Conservation (phyloP, 2,113 vertebrate species). For the Melanocharis versteri region DNA sequence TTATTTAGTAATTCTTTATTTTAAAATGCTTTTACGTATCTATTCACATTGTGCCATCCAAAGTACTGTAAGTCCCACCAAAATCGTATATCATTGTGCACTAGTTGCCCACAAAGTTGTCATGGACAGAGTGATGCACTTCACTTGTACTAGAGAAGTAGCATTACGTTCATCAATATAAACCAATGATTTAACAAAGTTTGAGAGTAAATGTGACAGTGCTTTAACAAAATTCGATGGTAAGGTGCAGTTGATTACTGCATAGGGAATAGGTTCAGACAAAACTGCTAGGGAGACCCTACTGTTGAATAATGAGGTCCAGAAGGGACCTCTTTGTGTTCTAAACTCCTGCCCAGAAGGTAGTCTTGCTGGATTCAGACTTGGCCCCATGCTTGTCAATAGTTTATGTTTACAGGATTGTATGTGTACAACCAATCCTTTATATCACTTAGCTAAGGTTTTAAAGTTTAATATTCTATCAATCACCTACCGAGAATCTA, state of each 20-base stretch:
- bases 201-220: not conserved
- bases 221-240: rapidly evolving
- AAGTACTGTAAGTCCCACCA: not conserved
- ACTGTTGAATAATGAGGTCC: not conserved
- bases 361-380: not conserved
- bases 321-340: not conserved
- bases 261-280: not conserved
- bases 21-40: not conserved
- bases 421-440: not conserved
- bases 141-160: not conserved
- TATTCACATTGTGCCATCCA: not conserved
- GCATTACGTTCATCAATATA: not conserved
- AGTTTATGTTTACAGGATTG: not conserved
- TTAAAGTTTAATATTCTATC: not conserved
- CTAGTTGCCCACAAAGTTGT: not conserved
- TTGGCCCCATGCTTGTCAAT: not conserved
- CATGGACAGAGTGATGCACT: not conserved
- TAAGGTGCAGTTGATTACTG: not conserved
- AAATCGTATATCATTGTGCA: not conserved
- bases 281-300: not conserved
- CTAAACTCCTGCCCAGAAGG: not conserved
- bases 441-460: not conserved
- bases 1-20: not conserved
- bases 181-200: not conserved
- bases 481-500: not conserved